phyloP scores from a whole-genome alignment of 2,797 vertebrate genomes.

The Parotocinclus haroldoi region DNA sequence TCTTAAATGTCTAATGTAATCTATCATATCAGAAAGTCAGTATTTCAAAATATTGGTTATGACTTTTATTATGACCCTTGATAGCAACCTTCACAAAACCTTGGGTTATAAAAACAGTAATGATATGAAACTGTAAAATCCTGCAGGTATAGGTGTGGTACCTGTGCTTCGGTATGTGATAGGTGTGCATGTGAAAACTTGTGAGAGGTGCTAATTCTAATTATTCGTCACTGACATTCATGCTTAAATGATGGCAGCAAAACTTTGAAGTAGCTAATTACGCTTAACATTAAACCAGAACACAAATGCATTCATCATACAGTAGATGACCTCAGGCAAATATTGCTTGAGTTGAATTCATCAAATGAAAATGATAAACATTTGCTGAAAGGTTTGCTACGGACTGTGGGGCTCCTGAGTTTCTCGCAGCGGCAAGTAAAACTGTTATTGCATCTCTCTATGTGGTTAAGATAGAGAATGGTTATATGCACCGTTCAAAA shows the following conservation, averaged over 20 bases:
- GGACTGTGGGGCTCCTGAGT: neutral
- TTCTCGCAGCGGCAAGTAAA: conserved; percentile 11
- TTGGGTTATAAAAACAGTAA: conserved; percentile 15
- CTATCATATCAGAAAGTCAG: no score
- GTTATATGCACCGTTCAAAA: conserved; percentile 26
- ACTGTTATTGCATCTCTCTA: no score
- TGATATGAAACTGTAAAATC: conserved; percentile 32
- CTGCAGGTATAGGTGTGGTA: conserved; percentile 23
- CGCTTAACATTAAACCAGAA: no score
- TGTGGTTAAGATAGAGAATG: neutral
- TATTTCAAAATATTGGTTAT: no score
- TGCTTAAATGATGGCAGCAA: conserved; percentile 7
- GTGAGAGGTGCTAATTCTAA: conserved; percentile 31
- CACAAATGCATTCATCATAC: no score
- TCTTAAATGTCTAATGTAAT: no score
- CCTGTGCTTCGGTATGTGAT: conserved; percentile 43
- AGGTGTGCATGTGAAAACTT: conserved; percentile 33
- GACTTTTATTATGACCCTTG: no score
- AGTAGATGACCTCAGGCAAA: conserved; percentile 28
- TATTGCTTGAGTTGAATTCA: neutral
- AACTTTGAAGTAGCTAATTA: no score
- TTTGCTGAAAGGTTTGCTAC: conserved; percentile 1
- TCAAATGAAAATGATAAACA: conserved; percentile 13
- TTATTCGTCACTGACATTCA: conserved; percentile 28
- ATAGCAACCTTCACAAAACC: conserved; percentile 17